These are phyloP conservation scores for Kobus ellipsiprymnus DNA, from an alignment of 2,113 vertebrate species.

Conservation along the genomic window DNA sequence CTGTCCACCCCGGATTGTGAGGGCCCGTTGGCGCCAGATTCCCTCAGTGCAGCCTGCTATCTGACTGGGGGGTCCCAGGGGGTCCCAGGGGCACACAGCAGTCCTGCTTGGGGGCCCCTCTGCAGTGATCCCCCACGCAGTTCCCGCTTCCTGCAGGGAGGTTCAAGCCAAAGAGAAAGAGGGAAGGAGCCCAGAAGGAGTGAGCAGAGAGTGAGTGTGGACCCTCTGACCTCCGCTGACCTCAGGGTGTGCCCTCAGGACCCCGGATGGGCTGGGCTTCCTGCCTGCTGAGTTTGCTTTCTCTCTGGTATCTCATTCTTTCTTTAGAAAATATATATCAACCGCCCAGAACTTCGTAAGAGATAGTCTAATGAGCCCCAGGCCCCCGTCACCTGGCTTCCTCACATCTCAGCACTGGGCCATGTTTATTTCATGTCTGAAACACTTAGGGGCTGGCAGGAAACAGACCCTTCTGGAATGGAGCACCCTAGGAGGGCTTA, in stretches of 20 bases:
- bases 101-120: background rate
- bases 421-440: background rate
- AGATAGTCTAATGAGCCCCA: background rate
- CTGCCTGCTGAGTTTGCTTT: background rate
- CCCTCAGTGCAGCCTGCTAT: background rate
- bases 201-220: background rate
- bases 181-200: background rate
- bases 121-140: background rate
- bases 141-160: background rate
- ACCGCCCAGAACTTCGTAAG: fast-evolving
- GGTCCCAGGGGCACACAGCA: background rate
- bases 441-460: background rate
- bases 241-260: background rate
- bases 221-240: background rate
- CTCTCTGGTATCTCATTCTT: background rate
- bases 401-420: background rate
- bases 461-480: background rate
- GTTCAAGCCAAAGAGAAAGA: background rate
- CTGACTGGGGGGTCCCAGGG: background rate
- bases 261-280: background rate
- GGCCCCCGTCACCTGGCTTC: background rate
- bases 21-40: background rate
- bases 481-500: background rate
- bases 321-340: background rate
- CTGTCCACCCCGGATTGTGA: fast-evolving